These are phyloP conservation scores for Momotus momota DNA, from an alignment of 2,797 vertebrate species.

Conservation along the genomic window DNA sequence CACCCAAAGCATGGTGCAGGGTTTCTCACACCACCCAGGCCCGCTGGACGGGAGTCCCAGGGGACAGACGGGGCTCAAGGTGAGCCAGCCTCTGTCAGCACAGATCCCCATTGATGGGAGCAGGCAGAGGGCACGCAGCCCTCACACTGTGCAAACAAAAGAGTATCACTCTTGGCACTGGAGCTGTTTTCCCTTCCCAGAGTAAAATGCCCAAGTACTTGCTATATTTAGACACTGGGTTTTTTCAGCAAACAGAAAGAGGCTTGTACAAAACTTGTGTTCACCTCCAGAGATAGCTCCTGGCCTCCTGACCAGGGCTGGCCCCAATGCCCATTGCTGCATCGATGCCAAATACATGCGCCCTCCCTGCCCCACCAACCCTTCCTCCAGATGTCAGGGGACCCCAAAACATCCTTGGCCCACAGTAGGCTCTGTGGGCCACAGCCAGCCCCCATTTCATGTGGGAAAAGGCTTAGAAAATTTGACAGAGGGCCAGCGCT, in stretches of 20 bases:
- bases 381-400: neutral
- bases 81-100: neutral
- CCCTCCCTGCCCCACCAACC: neutral
- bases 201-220: conserved; percentile 39
- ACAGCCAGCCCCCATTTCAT: neutral
- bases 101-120: neutral
- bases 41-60: rapidly evolving
- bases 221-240: neutral
- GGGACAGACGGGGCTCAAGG: neutral
- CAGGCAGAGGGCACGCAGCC: neutral
- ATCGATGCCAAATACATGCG: rapidly evolving
- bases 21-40: neutral
- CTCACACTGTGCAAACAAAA: conserved; percentile 2
- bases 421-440: neutral
- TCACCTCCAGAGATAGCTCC: neutral
- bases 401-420: neutral
- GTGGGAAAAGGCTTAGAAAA: neutral
- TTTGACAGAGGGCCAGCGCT: neutral
- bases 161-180: conserved; percentile 30
- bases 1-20: rapidly evolving
- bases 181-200: conserved; percentile 39
- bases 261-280: neutral
- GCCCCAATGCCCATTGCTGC: neutral
- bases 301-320: neutral
- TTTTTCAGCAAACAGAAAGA: conserved; percentile 35